Evolutionary conservation across 2,113 vertebrate species (phyloP).

Genomic region (Lasiurus cinereus): DNA sequence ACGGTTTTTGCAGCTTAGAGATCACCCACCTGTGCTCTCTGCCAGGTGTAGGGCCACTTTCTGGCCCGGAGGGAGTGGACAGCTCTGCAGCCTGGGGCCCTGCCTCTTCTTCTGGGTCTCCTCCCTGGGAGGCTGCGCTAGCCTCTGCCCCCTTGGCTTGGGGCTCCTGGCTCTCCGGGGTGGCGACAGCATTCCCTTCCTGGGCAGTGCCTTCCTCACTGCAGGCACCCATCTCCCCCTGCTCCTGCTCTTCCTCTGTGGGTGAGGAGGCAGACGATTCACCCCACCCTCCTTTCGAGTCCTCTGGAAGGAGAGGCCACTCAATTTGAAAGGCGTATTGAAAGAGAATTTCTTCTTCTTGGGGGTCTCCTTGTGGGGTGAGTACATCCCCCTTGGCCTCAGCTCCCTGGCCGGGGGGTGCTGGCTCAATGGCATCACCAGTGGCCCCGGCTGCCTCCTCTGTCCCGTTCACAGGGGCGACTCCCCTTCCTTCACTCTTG

Average conservation of each 20-base stretch:
- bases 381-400: slow-evolving; percentile 89
- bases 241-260: slow-evolving; percentile 87
- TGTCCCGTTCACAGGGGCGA: slow-evolving; percentile 89
- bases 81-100: slow-evolving; percentile 88
- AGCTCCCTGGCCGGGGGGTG: slow-evolving; percentile 90
- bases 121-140: slow-evolving; percentile 69
- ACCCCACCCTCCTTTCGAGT: slow-evolving; percentile 91
- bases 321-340: slow-evolving; percentile 98
- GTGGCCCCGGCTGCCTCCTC: slow-evolving; percentile 91
- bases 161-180: slow-evolving; percentile 73
- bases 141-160: slow-evolving; percentile 83
- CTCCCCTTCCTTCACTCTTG: slow-evolving; percentile 92
- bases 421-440: slow-evolving; percentile 94
- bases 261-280: slow-evolving; percentile 88
- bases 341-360: slow-evolving; percentile 99
- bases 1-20: slow-evolving; percentile 85
- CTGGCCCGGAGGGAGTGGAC: slow-evolving; percentile 88
- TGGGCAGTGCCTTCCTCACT: slow-evolving; percentile 86
- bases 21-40: slow-evolving; percentile 89
- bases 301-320: slow-evolving; percentile 95
- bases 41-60: slow-evolving; percentile 87
- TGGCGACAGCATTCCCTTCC: slow-evolving; percentile 80
- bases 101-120: slow-evolving; percentile 84
- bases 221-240: slow-evolving; percentile 76
- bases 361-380: slow-evolving; percentile 91